phyloP scores from a whole-genome alignment of 2,888 invertebrate genomes.

The Corbicula japonica region DNA sequence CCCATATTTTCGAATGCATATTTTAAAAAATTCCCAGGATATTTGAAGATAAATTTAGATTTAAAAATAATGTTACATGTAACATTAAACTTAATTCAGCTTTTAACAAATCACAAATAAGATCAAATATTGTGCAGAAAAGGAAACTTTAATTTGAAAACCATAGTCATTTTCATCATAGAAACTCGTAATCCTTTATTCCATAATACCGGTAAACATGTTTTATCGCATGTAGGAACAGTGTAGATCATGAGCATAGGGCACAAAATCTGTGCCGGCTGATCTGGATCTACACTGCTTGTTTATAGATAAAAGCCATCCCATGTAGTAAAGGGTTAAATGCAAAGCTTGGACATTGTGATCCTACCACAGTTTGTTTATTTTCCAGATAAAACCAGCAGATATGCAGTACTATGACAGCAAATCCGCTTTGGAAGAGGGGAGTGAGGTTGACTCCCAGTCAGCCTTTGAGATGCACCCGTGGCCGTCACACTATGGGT shows the following conservation, averaged over 20 bases:
- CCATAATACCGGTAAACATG: background rate
- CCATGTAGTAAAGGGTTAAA: too few relatives aligned
- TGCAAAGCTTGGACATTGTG: too few relatives aligned
- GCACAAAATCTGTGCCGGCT: too few relatives aligned
- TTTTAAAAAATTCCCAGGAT: too few relatives aligned
- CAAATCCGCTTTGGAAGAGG: constrained; percentile 70
- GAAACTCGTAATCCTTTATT: background rate
- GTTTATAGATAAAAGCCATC: too few relatives aligned
- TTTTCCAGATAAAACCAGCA: constrained; percentile 14
- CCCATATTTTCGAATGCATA: too few relatives aligned
- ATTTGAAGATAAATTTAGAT: too few relatives aligned
- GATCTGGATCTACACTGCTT: too few relatives aligned
- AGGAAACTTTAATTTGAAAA: background rate
- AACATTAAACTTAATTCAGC: background rate
- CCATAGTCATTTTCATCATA: background rate
- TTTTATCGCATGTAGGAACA: too few relatives aligned
- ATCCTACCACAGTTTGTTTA: too few relatives aligned
- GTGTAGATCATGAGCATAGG: too few relatives aligned
- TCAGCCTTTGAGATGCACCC: constrained; percentile 77
- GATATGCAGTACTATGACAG: constrained; percentile 65
- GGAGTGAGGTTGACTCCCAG: constrained; percentile 74
- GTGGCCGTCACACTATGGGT: constrained; percentile 75
- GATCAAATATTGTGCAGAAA: background rate
- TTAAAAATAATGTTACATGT: too few relatives aligned
- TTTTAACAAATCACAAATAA: background rate